These are phyloP conservation scores for Scolopax mira DNA, from an alignment of 2,113 vertebrate species.

Conservation along the genomic window DNA sequence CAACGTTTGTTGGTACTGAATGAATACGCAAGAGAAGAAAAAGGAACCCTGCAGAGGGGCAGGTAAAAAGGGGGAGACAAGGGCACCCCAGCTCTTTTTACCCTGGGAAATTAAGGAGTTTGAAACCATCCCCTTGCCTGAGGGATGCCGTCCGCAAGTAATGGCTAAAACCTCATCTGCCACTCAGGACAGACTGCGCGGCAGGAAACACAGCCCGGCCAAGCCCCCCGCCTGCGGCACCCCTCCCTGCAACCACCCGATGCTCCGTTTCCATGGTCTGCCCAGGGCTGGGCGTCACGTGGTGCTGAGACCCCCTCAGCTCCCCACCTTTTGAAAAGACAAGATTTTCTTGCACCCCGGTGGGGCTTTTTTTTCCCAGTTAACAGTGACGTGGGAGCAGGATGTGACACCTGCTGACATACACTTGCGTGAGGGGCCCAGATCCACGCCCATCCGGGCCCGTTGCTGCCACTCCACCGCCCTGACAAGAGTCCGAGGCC, in stretches of 20 bases:
- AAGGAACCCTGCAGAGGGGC: neutral
- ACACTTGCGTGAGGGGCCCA: neutral
- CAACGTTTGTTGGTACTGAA: neutral
- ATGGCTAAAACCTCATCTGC: neutral
- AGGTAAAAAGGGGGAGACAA: neutral
- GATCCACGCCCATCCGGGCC: neutral
- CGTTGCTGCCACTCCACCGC: neutral
- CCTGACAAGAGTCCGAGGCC: neutral
- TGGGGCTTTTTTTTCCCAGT: neutral
- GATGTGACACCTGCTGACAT: neutral
- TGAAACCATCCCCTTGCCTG: neutral
- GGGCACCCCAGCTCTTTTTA: neutral
- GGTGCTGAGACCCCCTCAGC: neutral
- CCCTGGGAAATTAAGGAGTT: neutral
- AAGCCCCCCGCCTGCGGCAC: neutral
- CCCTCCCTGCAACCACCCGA: neutral
- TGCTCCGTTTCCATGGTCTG: neutral
- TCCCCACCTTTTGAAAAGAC: neutral
- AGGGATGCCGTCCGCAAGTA: neutral
- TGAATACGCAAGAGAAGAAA: neutral
- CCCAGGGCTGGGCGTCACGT: neutral
- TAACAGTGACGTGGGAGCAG: neutral
- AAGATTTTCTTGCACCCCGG: accelerated
- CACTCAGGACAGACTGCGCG: accelerated
- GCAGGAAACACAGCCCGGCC: neutral